Evolutionary conservation across 2,113 vertebrate genomes (phyloP).

Genomic region (Dryoscopus gambensis): DNA sequence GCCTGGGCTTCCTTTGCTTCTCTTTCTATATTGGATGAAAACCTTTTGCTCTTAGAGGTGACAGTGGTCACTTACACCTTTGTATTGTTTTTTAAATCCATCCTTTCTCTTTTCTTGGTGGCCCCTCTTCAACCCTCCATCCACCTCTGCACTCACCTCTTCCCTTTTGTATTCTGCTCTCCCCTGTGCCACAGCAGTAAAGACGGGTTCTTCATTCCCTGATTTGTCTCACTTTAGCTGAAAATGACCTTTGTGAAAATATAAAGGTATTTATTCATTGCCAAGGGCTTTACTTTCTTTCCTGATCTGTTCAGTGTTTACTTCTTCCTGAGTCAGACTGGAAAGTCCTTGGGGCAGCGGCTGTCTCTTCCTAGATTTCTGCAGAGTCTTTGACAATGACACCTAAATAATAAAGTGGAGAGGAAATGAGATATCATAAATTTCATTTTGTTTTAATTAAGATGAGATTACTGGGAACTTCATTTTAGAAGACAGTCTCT

Average conservation of each 20-base stretch:
- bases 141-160: not conserved
- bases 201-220: not conserved
- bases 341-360: not conserved
- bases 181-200: not conserved
- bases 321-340: not conserved
- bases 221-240: not conserved
- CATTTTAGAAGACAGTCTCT: constrained; percentile 1
- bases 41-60: not conserved
- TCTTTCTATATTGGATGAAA: not conserved
- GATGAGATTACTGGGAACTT: constrained; percentile 36
- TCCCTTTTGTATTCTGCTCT: not conserved
- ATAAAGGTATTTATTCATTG: not conserved
- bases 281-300: not conserved
- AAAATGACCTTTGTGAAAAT: constrained; percentile 1
- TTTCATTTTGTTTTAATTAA: constrained; percentile 57
- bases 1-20: not conserved
- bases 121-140: not conserved
- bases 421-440: not conserved
- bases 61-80: not conserved
- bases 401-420: not conserved
- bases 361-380: not conserved
- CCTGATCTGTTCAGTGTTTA: not conserved
- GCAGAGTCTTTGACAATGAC: not conserved
- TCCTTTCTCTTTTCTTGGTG: not conserved
- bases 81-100: not conserved